Evolutionary conservation across 2,113 vertebrate genomes (phyloP), one percentile per base, ranked within the genome.

Genomic region (Chionodraco myersi): DNA sequence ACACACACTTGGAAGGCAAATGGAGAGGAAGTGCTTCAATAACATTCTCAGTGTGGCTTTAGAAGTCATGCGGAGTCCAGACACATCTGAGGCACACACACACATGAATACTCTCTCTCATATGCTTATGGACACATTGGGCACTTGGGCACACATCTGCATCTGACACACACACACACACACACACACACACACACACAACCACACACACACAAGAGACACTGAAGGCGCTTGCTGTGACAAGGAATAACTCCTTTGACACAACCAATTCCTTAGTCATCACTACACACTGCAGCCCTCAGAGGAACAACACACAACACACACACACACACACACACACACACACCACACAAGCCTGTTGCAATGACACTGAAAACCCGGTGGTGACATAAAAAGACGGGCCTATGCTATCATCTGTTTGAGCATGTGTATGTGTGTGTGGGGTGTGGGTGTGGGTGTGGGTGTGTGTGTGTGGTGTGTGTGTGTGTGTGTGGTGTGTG

Each of bases 161-260:
- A 16, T 3, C 18, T 21, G 5, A 59, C 44, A 49, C 60, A 57
- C 36, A 69, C 18, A 45, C 30, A 47, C 8, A 26, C 21, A 30
- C 53, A 62, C 47, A 47, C 36, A 41, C 56, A 45, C 56, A 70
- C 52, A 6, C 47, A 67, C n/a, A 58, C 72, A 79, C 58, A 85
- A 60, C 60, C 62, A 26, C 13, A 59, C 44, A 49, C 60, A 57
- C 36, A 69, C 76, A 52, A 79, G 52, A 72, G 53, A 77, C 60
- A 73, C 34, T 45, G 59, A 66, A 63, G 51, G 15, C 68, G 21
- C 82, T 77, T 53, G 57, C 58, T 75, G 77, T 77, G 74, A 87
- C 18, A 10, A 75, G 80, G 79, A 80, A 86, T 90, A 82, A 80
- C 86, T 90, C 52, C 65, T 75, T 84, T 88, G 80, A 86, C 79